Evolutionary conservation across 2,113 vertebrate genomes (phyloP), one percentile per base, ranked within the genome.

Genomic region (Colaptes auratus): DNA sequence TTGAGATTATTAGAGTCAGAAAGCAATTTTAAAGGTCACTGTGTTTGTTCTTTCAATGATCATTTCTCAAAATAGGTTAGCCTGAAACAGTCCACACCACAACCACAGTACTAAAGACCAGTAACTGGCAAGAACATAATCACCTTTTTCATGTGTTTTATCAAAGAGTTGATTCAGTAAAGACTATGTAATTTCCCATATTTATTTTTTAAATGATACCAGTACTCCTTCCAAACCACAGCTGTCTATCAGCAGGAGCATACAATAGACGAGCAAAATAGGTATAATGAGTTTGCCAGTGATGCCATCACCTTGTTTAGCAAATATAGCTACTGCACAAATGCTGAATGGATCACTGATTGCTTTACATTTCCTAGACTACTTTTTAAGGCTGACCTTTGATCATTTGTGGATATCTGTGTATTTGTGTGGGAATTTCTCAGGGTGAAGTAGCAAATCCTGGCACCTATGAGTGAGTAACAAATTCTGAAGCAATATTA

Each of bases 41-140:
- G 4, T 58, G 15, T 31, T 88, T 83, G 56, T 71, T 81, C 16
- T 71, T 88, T 75, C 58, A 81, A 69, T 1, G 8, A 33, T 42
- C 76, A 84, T 76, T 73, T 88, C 55, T 90, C 33, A 86, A 44
- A 78, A 67, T 25, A 67, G 1, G 6, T 63, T 81, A 77, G 27
- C 19, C 44, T 77, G 31, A 71, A 94, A 69, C 44, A 78, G 21
- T 15, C 13, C 65, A n/a, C 27, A 61, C 21, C 21, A 9, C 35
- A 52, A 30, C 12, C 0, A 0, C 5, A 46, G n/a, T 3, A 72
- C 21, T 31, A 66, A 6, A 10, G n/a, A 30, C 1, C 27, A 66
- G 53, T 17, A 72, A 76, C 1, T 66, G 7, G 4, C 56, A 65
- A 71, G 25, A 56, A 71, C 25, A 60, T 4, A 48, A 3, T n/a